These are phyloP conservation scores for Pomatostomus ruficeps DNA, from an alignment of 2,113 vertebrate species.

Conservation along the genomic window DNA sequence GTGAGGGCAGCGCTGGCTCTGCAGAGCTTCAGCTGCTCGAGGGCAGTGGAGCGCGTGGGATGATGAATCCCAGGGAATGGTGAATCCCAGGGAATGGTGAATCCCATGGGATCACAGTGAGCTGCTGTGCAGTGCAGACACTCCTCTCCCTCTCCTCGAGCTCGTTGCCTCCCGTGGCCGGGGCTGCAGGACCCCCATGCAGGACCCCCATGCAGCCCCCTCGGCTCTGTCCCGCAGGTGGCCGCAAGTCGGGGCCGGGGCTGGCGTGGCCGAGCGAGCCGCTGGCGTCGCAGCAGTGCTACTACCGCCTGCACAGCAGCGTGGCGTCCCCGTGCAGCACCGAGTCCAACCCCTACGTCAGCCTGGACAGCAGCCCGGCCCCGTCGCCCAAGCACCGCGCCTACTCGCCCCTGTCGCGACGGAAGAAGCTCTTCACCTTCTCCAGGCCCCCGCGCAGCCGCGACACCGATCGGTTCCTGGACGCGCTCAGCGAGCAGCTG, in stretches of 20 bases:
- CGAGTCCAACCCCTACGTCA: slow-evolving; percentile 95
- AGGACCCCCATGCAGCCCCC: neutral
- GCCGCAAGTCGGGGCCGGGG: slow-evolving; percentile 73
- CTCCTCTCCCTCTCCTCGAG: neutral
- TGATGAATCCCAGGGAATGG: too few species aligned
- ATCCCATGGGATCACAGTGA: accelerated
- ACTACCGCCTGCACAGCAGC: slow-evolving; percentile 76
- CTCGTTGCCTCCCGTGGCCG: accelerated
- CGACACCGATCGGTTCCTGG: slow-evolving; percentile 93
- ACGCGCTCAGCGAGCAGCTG: slow-evolving; percentile 90
- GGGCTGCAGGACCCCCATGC: accelerated
- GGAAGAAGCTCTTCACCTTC: slow-evolving; percentile 92
- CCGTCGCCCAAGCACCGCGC: slow-evolving; percentile 76
- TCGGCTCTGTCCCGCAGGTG: slow-evolving; percentile 60
- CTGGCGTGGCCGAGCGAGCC: slow-evolving; percentile 83
- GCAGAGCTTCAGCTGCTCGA: neutral
- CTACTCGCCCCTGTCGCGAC: slow-evolving; percentile 71
- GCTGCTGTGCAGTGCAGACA: neutral
- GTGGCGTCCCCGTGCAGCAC: slow-evolving; percentile 88
- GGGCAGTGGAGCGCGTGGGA: accelerated
- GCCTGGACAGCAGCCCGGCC: slow-evolving; percentile 89
- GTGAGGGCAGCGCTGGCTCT: neutral
- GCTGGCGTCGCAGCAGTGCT: slow-evolving; percentile 79
- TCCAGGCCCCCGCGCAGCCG: slow-evolving; percentile 85
- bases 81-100: neutral